Evolutionary conservation across 1,140 invertebrate genomes (phyloP).

Genomic region (Cotesia vestalis): DNA sequence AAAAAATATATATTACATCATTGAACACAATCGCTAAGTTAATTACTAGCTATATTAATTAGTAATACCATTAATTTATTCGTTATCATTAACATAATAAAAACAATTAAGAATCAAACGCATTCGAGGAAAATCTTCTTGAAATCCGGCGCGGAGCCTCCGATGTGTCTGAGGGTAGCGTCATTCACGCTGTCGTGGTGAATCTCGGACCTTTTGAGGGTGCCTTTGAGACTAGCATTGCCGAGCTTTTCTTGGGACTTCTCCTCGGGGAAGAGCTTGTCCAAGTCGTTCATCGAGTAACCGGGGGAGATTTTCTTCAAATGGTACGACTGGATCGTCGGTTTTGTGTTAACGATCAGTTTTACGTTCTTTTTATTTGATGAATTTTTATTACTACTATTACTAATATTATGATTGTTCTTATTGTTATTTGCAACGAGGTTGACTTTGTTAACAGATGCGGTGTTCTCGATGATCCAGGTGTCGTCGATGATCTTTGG

Average conservation of each 20-base stretch:
- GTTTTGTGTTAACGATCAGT: constrained; percentile 43
- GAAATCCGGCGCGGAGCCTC: constrained; percentile 67
- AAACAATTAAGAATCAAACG: constrained; percentile 50
- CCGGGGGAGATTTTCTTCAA: constrained; percentile 58
- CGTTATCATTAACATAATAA: neutral
- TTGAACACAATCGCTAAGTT: no score
- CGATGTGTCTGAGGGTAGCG: constrained; percentile 58
- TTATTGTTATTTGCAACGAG: no score
- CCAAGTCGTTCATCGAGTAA: constrained; percentile 66
- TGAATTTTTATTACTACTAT: constrained; percentile 14
- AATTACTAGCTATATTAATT: no score
- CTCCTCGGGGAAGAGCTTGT: constrained; percentile 51
- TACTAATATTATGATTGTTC: neutral
- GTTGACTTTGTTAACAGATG: constrained; percentile 3
- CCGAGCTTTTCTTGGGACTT: constrained; percentile 50
- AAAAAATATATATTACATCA: constrained; percentile 17
- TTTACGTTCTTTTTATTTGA: constrained; percentile 1
- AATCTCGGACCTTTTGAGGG: constrained; percentile 50
- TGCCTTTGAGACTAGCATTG: constrained; percentile 51
- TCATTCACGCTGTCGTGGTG: constrained; percentile 57
- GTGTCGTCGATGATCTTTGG: constrained; percentile 55
- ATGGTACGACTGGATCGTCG: constrained; percentile 54
- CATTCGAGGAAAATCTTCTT: constrained; percentile 69
- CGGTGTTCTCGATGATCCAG: constrained; percentile 25
- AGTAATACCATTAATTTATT: neutral